These are phyloP conservation scores for Hyles vespertilio DNA, from an alignment of 1,140 invertebrate species.

Conservation along the genomic window DNA sequence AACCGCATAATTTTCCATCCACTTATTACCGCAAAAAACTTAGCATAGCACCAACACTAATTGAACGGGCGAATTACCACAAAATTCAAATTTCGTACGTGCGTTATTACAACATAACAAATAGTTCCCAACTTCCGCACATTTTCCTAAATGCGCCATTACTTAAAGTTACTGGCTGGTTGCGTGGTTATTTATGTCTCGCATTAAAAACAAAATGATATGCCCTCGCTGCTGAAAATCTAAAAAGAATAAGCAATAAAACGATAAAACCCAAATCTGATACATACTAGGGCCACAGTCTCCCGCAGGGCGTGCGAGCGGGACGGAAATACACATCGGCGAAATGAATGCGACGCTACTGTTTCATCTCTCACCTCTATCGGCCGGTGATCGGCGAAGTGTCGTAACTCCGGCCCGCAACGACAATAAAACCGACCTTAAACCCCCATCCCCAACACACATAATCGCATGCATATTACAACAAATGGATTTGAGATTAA, in stretches of 20 bases:
- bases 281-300: conserved; percentile 70
- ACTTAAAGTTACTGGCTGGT: conserved; percentile 57
- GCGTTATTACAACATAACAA: conserved; percentile 37
- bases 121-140: conserved; percentile 53
- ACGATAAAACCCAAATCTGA: conserved; percentile 76
- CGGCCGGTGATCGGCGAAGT: conserved; percentile 64
- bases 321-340: conserved; percentile 57
- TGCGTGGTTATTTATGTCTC: conserved; percentile 66
- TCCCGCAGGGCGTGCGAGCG: conserved; percentile 61
- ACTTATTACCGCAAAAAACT: background rate
- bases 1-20: too few species aligned
- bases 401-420: conserved; percentile 62
- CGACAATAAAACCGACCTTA: conserved; percentile 63
- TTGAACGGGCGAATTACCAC: conserved; percentile 6
- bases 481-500: conserved; percentile 75
- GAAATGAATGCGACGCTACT: conserved; percentile 72
- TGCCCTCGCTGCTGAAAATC: conserved; percentile 73
- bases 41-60: conserved; percentile 3
- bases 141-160: conserved; percentile 64
- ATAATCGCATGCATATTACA: conserved; percentile 63
- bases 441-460: conserved; percentile 32
- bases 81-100: conserved; percentile 12
- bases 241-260: conserved; percentile 76
- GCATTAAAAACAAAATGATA: conserved; percentile 75
- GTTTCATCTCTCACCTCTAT: conserved; percentile 76